These are phyloP conservation scores for Pseudoatta argentina DNA, from an alignment of 1,140 invertebrate species.

Conservation along the genomic window DNA sequence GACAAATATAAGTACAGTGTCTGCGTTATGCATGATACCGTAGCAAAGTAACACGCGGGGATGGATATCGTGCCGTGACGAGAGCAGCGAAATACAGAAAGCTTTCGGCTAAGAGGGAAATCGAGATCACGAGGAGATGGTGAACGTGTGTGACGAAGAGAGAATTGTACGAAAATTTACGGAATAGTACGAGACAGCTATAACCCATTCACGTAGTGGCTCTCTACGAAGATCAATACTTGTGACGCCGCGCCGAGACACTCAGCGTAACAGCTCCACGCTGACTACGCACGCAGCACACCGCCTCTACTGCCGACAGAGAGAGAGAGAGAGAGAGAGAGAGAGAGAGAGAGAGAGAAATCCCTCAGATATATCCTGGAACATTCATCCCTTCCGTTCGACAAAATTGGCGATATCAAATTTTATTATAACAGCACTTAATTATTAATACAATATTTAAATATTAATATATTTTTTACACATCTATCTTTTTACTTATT, in stretches of 20 bases:
- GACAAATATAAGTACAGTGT: not conserved
- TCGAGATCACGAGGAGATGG: not conserved
- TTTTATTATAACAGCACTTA: not conserved
- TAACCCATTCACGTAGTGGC: conserved; percentile 77
- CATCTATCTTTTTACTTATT: not conserved
- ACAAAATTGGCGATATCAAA: not conserved
- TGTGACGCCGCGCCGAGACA: conserved; percentile 71
- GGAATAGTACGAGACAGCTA: conserved; percentile 65
- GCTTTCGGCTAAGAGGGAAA: conserved; percentile 15
- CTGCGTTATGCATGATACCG: not conserved
- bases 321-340: not conserved
- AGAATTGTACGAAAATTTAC: conserved; percentile 29
- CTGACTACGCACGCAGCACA: conserved; percentile 35
- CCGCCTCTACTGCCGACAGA: not conserved
- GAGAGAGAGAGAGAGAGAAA: not conserved
- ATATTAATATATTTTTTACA: not conserved
- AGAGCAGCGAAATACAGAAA: conserved; percentile 39
- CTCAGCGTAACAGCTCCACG: conserved; percentile 72
- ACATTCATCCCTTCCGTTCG: not conserved
- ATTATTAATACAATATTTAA: not conserved
- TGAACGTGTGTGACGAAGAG: conserved; percentile 14
- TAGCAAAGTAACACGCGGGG: not conserved
- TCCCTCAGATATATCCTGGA: not conserved
- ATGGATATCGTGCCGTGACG: conserved; percentile 1
- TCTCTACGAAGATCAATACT: conserved; percentile 80